A percentile compares a stretch with the other conserved stretches of the same genome.
phyloP scores from a whole-genome alignment of 1,140 invertebrate species.

The Psilanteris sp. region DNA sequence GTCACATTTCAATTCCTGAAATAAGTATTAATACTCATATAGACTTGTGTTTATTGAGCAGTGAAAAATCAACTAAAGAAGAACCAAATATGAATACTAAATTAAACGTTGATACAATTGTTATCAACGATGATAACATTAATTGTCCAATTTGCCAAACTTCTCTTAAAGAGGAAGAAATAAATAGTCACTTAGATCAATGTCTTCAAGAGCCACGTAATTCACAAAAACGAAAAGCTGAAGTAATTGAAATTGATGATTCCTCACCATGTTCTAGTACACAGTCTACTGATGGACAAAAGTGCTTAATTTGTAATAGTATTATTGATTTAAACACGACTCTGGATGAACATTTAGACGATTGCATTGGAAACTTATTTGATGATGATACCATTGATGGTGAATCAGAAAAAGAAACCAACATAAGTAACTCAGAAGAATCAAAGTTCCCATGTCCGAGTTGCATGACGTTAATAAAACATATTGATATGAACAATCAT shows the following conservation, averaged over 20 bases:
- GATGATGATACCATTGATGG: conserved; percentile 64
- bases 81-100: conserved; percentile 1
- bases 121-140: conserved; percentile 53
- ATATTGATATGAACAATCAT: conserved; percentile 73
- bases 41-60: conserved; percentile 71
- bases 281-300: conserved; percentile 19
- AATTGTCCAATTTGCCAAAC: conserved; percentile 81
- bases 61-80: conserved; percentile 29
- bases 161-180: conserved; percentile 69
- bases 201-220: conserved; percentile 16
- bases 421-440: background rate
- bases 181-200: conserved; percentile 81
- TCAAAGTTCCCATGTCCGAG: conserved; percentile 73
- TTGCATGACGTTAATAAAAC: conserved; percentile 70
- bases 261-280: conserved; percentile 53
- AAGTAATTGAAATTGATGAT: conserved; percentile 53
- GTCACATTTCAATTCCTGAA: conserved; percentile 13
- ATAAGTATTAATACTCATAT: conserved; percentile 75
- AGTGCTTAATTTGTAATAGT: conserved; percentile 84
- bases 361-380: conserved; percentile 80
- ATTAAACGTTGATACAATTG: background rate
- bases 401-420: conserved; percentile 2
- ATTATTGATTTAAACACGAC: conserved; percentile 75
- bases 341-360: conserved; percentile 84
- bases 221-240: conserved; percentile 25